Percentiles rank a stretch among this genome's conserved stretches.
phyloP scores from a whole-genome alignment of 2,113 vertebrate genomes.

The Sinosuthora webbiana region DNA sequence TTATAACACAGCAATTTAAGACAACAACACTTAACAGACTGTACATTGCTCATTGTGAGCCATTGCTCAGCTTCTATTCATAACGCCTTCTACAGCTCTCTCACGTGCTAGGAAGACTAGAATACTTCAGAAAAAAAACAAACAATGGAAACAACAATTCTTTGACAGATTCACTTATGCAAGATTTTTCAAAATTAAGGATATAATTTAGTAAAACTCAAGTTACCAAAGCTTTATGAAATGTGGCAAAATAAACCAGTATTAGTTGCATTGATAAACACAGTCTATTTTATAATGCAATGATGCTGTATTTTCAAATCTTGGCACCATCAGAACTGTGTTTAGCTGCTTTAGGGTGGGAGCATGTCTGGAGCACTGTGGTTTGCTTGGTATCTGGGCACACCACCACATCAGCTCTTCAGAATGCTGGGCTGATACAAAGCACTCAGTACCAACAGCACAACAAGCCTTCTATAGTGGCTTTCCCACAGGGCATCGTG shows the following conservation, averaged over 20 bases:
- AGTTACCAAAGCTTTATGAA: neutral
- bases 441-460: neutral
- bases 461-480: neutral
- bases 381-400: neutral
- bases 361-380: neutral
- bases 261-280: neutral
- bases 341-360: neutral
- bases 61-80: neutral
- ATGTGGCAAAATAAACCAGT: neutral
- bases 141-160: neutral
- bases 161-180: neutral
- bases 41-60: neutral
- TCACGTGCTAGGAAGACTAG: neutral
- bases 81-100: neutral
- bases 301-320: accelerated
- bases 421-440: neutral
- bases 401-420: neutral
- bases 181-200: neutral
- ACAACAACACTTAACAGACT: neutral
- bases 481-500: neutral
- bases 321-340: neutral
- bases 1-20: neutral
- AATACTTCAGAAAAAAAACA: neutral
- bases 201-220: neutral
- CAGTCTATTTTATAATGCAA: neutral